These are phyloP conservation scores for Alosa alosa DNA, from an alignment of 2,113 vertebrate genomes.

Conservation along the genomic window DNA sequence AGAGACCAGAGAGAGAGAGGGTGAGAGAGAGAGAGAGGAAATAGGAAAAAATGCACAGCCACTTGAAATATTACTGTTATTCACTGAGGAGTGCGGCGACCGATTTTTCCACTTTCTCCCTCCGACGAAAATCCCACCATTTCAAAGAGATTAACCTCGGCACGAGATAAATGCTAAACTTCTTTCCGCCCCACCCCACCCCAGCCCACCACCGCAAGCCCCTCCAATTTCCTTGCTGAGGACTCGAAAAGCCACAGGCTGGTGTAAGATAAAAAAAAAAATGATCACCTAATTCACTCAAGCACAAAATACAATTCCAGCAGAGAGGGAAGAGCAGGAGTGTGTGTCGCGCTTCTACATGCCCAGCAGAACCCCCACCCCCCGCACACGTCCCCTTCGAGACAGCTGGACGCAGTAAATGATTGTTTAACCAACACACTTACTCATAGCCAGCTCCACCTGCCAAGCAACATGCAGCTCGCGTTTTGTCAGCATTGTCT, in stretches of 20 bases:
- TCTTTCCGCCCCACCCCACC: conserved; percentile 56
- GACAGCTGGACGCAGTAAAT: conserved; percentile 33
- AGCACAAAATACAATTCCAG: conserved; percentile 80
- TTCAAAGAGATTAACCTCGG: conserved; percentile 79
- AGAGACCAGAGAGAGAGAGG: conserved; percentile 19
- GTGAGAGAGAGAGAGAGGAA: conserved; percentile 41
- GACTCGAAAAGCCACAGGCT: conserved; percentile 71
- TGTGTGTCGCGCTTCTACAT: conserved; percentile 31
- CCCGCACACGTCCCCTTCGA: conserved; percentile 18
- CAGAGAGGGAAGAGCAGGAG: conserved; percentile 28
- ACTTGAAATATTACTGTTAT: conserved; percentile 66
- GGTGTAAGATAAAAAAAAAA: conserved; percentile 75
- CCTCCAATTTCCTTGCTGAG: conserved; percentile 75
- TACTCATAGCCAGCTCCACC: not conserved
- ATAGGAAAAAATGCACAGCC: conserved; percentile 38
- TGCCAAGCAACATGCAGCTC: not conserved
- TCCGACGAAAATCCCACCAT: conserved; percentile 76
- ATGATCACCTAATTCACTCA: conserved; percentile 83
- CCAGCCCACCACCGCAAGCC: conserved; percentile 20
- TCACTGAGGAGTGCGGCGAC: conserved; percentile 62
- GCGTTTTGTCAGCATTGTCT: not conserved
- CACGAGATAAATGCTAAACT: conserved; percentile 80
- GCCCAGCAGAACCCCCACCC: conserved; percentile 24
- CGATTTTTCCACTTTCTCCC: conserved; percentile 71
- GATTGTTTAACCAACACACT: conserved; percentile 9